These are phyloP conservation scores for Silurus meridionalis DNA, from an alignment of 2,113 vertebrate species.

Conservation along the genomic window DNA sequence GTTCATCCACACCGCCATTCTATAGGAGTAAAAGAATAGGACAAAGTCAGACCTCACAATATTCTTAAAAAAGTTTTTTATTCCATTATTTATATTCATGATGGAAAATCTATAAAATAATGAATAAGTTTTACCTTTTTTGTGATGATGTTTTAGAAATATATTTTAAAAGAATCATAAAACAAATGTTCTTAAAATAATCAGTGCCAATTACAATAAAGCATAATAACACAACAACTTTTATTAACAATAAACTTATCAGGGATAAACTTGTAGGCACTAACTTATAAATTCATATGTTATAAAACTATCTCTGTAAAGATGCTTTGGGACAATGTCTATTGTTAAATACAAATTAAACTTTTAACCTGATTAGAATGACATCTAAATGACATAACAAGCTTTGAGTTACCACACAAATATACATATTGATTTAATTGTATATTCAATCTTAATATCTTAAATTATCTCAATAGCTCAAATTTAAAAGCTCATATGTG, in stretches of 20 bases:
- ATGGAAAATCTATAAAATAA: not conserved
- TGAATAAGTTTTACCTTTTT: not conserved
- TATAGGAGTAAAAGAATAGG: conserved; percentile 15
- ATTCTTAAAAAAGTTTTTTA: too few species aligned
- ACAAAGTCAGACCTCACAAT: not conserved
- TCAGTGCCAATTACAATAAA: not conserved
- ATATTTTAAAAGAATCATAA: not conserved
- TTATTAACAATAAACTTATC: too few species aligned
- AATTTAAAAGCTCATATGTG: too few species aligned
- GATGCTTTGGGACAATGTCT: too few species aligned
- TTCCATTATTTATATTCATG: not conserved
- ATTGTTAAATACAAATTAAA: too few species aligned
- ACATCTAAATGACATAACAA: not conserved
- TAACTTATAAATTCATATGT: too few species aligned
- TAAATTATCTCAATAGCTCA: too few species aligned
- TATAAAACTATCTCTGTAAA: too few species aligned
- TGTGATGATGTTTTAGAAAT: not conserved
- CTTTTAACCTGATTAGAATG: not conserved
- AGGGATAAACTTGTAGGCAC: too few species aligned
- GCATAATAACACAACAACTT: not conserved
- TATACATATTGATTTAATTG: not conserved
- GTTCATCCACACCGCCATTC: conserved; percentile 71
- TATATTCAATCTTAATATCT: not conserved
- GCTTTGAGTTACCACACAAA: not conserved
- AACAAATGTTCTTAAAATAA: not conserved